These are phyloP conservation scores for Apodemus speciosus DNA, from an alignment of 2,113 vertebrate genomes.

Conservation along the genomic window DNA sequence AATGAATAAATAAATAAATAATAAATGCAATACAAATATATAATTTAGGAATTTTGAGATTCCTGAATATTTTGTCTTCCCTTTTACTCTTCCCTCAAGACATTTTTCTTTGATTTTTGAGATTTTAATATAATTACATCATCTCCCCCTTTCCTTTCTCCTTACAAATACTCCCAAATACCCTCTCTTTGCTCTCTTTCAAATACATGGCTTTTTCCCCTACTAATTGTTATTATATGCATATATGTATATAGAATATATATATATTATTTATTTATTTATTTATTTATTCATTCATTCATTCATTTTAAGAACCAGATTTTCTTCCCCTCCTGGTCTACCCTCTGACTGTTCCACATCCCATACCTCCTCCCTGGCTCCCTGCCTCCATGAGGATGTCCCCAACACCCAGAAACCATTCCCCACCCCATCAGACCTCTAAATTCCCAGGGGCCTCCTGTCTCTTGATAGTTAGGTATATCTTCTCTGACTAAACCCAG, in stretches of 20 bases:
- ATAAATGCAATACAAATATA: background rate
- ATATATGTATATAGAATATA: background rate
- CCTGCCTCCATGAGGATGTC: too few relatives aligned
- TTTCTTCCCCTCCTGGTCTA: too few relatives aligned
- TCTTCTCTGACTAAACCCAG: too few relatives aligned
- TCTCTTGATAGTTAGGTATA: too few relatives aligned
- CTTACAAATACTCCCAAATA: background rate
- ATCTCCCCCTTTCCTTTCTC: background rate
- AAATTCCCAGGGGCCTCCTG: too few relatives aligned
- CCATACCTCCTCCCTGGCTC: too few relatives aligned
- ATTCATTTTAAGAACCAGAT: too few relatives aligned
- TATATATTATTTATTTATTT: too few relatives aligned
- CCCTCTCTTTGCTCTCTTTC: background rate
- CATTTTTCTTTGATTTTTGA: background rate
- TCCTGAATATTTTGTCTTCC: background rate
- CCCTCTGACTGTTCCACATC: too few relatives aligned
- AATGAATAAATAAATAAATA: background rate
- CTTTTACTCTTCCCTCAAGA: background rate
- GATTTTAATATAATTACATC: background rate
- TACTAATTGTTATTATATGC: background rate
- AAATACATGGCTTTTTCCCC: background rate
- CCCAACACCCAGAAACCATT: too few relatives aligned
- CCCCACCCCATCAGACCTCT: too few relatives aligned
- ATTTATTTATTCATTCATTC: too few relatives aligned
- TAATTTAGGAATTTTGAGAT: background rate